Evolutionary conservation across 2,797 vertebrate species (phyloP).

Genomic region (Tarsius wallacei): DNA sequence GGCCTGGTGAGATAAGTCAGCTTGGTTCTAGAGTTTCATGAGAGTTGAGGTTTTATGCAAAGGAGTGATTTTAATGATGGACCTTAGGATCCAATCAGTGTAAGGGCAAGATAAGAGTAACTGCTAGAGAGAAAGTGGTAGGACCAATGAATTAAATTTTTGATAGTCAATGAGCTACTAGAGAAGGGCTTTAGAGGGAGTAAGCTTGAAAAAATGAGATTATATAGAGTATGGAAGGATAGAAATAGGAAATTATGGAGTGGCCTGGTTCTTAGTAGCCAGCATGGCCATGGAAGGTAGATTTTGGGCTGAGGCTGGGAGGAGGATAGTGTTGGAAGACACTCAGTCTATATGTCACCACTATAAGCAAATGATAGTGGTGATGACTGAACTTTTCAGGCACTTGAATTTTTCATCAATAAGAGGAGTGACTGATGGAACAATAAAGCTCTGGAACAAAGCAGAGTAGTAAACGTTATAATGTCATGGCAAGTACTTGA

Average conservation of each 20-base stretch:
- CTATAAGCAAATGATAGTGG: background rate
- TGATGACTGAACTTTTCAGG: background rate
- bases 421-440: background rate
- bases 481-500: background rate
- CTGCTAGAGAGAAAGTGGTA: background rate
- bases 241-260: background rate
- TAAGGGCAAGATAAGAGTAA: background rate
- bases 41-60: background rate
- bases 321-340: background rate
- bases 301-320: background rate
- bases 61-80: background rate
- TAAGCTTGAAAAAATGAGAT: background rate
- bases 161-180: background rate
- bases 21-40: background rate
- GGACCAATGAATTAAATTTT: background rate
- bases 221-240: background rate
- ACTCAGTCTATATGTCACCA: background rate
- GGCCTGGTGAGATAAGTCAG: background rate
- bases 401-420: background rate
- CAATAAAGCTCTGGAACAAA: background rate
- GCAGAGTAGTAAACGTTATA: background rate
- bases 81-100: background rate
- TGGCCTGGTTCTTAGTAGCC: background rate
- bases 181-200: background rate
- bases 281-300: background rate